Percentiles rank a stretch among this genome's conserved stretches.
phyloP scores from a whole-genome alignment of 2,113 vertebrate species.

The Aplodontia rufa region DNA sequence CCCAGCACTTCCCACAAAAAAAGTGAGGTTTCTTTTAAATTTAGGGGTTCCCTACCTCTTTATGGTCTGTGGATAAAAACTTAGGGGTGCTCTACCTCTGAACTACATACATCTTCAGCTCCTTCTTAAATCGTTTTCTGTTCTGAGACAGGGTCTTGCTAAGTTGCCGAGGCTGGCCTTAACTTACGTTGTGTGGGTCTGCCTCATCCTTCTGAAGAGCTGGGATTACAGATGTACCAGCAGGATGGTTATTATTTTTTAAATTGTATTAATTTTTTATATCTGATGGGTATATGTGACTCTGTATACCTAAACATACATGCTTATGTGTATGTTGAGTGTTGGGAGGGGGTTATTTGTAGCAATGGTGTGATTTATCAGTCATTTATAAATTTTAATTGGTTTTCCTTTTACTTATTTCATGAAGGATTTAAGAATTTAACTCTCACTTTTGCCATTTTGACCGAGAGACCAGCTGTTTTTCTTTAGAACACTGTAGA shows the following conservation, averaged over 20 bases:
- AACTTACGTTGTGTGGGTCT: not conserved
- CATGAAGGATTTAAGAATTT: conserved; percentile 13
- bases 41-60: no score
- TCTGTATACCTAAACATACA: fast-evolving
- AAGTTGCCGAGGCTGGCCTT: not conserved
- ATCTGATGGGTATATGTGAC: not conserved
- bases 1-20: no score
- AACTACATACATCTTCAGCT: no score
- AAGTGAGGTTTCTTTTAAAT: no score
- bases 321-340: not conserved
- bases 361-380: not conserved
- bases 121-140: not conserved
- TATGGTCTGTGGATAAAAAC: no score
- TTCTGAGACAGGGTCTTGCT: not conserved
- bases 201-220: not conserved
- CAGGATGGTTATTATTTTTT: not conserved
- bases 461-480: not conserved
- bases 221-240: not conserved
- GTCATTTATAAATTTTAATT: conserved; percentile 11
- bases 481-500: not conserved
- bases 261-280: not conserved
- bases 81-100: no score
- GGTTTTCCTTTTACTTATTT: conserved; percentile 2
- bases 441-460: not conserved
- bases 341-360: not conserved